Percentiles rank a stretch among this genome's conserved stretches.
Evolutionary conservation across 2,797 vertebrate species (phyloP).

Genomic region (Paratrypauchen microcephalus): DNA sequence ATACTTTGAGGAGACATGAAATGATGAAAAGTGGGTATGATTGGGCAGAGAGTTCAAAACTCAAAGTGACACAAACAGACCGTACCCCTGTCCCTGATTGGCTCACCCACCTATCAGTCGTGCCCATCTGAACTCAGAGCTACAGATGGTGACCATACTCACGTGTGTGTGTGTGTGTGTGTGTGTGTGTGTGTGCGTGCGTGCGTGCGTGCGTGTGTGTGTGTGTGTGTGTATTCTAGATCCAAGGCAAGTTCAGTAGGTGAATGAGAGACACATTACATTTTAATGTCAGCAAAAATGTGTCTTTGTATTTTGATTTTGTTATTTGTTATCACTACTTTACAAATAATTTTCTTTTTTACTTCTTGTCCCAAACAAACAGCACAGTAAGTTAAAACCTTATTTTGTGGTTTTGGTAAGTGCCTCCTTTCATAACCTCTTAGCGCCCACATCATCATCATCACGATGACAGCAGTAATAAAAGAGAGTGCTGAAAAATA

Average conservation of each 20-base stretch:
- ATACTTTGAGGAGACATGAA: neutral
- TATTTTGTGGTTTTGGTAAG: neutral
- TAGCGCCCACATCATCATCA: neutral
- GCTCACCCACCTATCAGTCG: too few species aligned
- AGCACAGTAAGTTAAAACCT: neutral
- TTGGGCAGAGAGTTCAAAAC: neutral
- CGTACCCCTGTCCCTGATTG: too few species aligned
- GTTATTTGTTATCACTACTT: too few species aligned
- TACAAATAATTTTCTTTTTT: neutral
- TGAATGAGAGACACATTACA: too few species aligned
- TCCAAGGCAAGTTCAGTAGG: too few species aligned
- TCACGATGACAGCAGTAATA: neutral
- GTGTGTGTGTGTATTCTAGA: too few species aligned
- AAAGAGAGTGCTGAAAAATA: constrained; percentile 1
- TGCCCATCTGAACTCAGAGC: too few species aligned
- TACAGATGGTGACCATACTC: too few species aligned
- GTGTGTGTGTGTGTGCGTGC: too few species aligned
- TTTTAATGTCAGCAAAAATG: neutral
- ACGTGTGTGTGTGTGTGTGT: too few species aligned
- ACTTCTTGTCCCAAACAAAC: neutral
- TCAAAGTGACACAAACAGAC: too few species aligned
- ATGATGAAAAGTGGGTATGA: neutral
- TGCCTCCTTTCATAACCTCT: neutral
- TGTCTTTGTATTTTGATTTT: neutral
- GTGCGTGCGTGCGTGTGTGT: too few species aligned